Evolutionary conservation across 2,888 invertebrate genomes (phyloP), one percentile per base, ranked within the genome.

Genomic region (Teleogryllus oceanicus): DNA sequence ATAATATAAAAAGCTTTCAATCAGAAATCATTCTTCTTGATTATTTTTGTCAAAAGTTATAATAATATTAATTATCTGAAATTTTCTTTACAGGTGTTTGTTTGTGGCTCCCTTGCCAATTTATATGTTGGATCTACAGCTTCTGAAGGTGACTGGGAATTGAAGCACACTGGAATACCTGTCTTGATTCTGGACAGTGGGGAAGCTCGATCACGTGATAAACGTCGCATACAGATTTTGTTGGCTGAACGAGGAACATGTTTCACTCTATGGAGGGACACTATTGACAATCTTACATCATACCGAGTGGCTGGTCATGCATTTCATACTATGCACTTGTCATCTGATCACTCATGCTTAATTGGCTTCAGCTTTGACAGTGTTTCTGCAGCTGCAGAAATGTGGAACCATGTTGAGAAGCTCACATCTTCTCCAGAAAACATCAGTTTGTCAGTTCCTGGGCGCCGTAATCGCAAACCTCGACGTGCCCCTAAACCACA

Each of bases 291-390:
- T 85, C 87, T 94, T 82, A 92, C 93, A 12, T 90, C 92, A 80
- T 95, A 95, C 88, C 84, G 85, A 85, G 86, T 91, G 20, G 90
- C 91, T 20, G 92, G 92, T 1, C 91, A 92, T 75, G 92, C 93
- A 74, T 95, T 95, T 86, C 95, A 95, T 86, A 95, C 94, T 75
- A 92, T 95, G 92, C 92, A 92, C 86, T 88, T 93, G 83, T 94
- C 94, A 16, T 89, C 90, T 51, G 94, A 95, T 86, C 94, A 94
- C 87, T 91, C 92, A 81, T 90, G 92, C 83, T 89, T 93, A 85
- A 92, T 93, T 78, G 95, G 95, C 11, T 90, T 95, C 84, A 94
- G 94, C 85, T 95, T 94, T 87, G 94, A 94, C 86, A 92, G 92
- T 82, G 90, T 90, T 62, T 90, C 91, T 76, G 91, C 93, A 0